phyloP scores from a whole-genome alignment of 2,888 invertebrate genomes.

The Sicus ferrugineus region DNA sequence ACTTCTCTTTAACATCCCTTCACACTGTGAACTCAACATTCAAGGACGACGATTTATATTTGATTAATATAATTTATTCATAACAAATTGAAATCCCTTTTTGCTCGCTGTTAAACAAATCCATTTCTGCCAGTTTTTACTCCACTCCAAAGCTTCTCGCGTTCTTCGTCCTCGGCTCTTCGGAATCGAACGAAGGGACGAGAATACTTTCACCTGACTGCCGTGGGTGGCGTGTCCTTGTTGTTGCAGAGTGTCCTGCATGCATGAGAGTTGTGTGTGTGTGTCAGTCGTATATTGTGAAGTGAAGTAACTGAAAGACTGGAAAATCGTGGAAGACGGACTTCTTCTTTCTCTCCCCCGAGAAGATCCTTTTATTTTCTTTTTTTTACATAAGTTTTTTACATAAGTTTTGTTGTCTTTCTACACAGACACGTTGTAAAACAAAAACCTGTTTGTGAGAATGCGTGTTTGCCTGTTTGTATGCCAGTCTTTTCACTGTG shows the following conservation, averaged over 20 bases:
- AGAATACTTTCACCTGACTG: neutral
- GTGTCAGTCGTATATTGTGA: neutral
- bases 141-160: neutral
- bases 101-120: neutral
- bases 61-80: conserved; percentile 24
- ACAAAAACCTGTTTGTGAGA: neutral
- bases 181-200: neutral
- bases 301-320: neutral
- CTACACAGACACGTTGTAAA: neutral
- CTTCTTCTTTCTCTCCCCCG: neutral
- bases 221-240: conserved; percentile 12
- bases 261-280: neutral
- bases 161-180: neutral
- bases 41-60: conserved; percentile 4
- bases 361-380: neutral
- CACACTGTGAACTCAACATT: no score
- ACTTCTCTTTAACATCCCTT: no score
- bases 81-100: conserved; percentile 2
- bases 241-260: conserved; percentile 6
- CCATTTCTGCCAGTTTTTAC: neutral
- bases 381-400: neutral
- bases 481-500: conserved; percentile 7
- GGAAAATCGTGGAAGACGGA: neutral
- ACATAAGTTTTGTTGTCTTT: neutral
- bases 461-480: neutral